A percentile compares a stretch with the other conserved stretches of the same genome.
Conservation (phyloP, 2,113 vertebrate genomes). For the Upupa epops region DNA sequence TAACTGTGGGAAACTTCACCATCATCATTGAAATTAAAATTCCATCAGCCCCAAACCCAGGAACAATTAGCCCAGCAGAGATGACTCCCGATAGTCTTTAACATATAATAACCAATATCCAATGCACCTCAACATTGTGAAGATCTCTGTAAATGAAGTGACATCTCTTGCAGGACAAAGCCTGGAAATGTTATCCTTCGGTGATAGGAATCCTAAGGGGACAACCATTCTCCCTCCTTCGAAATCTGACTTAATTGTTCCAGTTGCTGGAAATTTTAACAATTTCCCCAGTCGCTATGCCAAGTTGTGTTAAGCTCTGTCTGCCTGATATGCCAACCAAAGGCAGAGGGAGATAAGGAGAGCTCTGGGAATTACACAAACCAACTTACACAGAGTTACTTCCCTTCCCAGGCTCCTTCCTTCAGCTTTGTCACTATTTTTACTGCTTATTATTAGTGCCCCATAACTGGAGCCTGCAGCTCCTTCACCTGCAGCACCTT, state of each 20-base stretch:
- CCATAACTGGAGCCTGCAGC: neutral
- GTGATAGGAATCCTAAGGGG: constrained; percentile 69
- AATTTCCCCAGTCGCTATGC: constrained; percentile 32
- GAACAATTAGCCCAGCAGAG: constrained; percentile 47
- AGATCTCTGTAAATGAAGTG: constrained; percentile 55
- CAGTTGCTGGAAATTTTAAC: constrained; percentile 60
- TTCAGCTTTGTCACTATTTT: neutral
- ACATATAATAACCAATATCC: constrained; percentile 40
- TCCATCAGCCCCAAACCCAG: neutral
- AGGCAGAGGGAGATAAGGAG: constrained; percentile 65
- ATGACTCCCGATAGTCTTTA: constrained; percentile 42
- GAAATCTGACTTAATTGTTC: constrained; percentile 64
- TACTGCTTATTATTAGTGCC: neutral
- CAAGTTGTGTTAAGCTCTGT: constrained; percentile 62
- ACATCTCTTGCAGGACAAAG: constrained; percentile 68
- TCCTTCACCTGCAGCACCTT: neutral
- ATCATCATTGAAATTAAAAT: constrained; percentile 14
- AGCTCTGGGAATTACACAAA: constrained; percentile 61
- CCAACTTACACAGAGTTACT: neutral
- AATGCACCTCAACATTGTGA: constrained; percentile 49
- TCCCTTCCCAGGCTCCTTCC: neutral
- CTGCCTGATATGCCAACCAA: constrained; percentile 64
- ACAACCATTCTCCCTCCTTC: constrained; percentile 28
- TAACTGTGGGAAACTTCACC: neutral
- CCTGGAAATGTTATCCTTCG: constrained; percentile 62